Percentiles rank a stretch among this genome's conserved stretches.
These are phyloP conservation scores for Papilio aristodemus DNA, from an alignment of 1,140 invertebrate species.

Conservation along the genomic window DNA sequence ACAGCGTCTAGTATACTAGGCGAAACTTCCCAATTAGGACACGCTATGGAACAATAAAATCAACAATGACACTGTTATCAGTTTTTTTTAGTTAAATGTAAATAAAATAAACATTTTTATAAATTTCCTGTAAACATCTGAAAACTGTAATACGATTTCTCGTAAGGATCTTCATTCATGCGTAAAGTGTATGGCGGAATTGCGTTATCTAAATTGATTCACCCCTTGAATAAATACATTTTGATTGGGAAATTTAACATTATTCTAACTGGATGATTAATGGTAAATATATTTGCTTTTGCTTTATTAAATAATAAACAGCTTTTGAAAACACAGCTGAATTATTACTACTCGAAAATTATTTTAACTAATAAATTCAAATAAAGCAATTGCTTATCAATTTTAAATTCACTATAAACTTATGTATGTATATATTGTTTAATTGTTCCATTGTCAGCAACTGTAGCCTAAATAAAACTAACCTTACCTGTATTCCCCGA, in stretches of 20 bases:
- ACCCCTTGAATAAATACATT: constrained; percentile 14
- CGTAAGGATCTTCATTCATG: neutral
- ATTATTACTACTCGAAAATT: neutral
- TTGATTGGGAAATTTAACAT: constrained; percentile 12
- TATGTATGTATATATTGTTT: too few relatives aligned
- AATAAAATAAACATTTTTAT: neutral
- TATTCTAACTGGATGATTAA: constrained; percentile 3
- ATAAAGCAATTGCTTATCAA: too few relatives aligned
- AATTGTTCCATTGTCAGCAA: too few relatives aligned
- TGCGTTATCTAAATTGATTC: neutral
- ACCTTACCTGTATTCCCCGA: too few relatives aligned
- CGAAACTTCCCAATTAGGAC: too few relatives aligned
- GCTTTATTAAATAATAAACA: too few relatives aligned
- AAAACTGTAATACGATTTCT: neutral
- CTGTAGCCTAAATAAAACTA: too few relatives aligned
- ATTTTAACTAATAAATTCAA: neutral
- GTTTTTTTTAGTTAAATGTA: too few relatives aligned
- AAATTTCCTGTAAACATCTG: neutral
- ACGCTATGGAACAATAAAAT: too few relatives aligned
- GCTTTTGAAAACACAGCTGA: neutral
- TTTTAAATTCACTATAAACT: too few relatives aligned
- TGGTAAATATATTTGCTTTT: constrained; percentile 7
- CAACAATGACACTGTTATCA: too few relatives aligned
- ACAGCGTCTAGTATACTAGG: too few relatives aligned
- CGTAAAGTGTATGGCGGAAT: neutral